Conservation (phyloP, 2,888 invertebrate species). For the Priocnemis perturbator region DNA sequence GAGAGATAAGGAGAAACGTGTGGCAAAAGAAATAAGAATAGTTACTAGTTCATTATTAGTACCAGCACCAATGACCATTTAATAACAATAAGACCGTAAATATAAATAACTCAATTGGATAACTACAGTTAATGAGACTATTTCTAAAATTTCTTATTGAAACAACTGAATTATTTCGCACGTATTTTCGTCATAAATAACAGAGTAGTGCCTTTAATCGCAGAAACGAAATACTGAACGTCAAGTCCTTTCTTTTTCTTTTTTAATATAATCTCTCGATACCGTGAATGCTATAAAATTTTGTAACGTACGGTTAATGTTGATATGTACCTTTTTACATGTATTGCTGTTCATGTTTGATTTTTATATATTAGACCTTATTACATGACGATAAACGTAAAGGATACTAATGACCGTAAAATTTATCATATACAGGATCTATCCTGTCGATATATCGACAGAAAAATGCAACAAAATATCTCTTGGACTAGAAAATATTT, state of each 20-base stretch:
- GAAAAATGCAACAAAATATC: background rate
- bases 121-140: conserved; percentile 59
- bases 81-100: conserved; percentile 65
- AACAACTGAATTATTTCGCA: conserved; percentile 38
- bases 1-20: conserved; percentile 22
- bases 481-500: no score
- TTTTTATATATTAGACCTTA: conserved; percentile 3
- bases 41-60: conserved; percentile 46
- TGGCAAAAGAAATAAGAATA: conserved; percentile 33
- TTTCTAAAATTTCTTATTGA: conserved; percentile 51
- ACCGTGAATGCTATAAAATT: conserved; percentile 11
- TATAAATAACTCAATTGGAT: conserved; percentile 64
- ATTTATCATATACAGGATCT: background rate
- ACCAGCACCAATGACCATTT: conserved; percentile 74
- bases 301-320: conserved; percentile 46
- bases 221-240: conserved; percentile 37
- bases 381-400: conserved; percentile 16
- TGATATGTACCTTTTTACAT: conserved; percentile 48
- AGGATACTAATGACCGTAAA: conserved; percentile 1
- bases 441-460: no score
- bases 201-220: conserved; percentile 33
- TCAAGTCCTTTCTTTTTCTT: background rate
- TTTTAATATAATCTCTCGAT: background rate
- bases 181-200: conserved; percentile 34
- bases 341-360: conserved; percentile 22